Base-by-base conservation (phyloP, 2,888 invertebrate genomes). In the Drosophila suboccidentalis region DNA sequence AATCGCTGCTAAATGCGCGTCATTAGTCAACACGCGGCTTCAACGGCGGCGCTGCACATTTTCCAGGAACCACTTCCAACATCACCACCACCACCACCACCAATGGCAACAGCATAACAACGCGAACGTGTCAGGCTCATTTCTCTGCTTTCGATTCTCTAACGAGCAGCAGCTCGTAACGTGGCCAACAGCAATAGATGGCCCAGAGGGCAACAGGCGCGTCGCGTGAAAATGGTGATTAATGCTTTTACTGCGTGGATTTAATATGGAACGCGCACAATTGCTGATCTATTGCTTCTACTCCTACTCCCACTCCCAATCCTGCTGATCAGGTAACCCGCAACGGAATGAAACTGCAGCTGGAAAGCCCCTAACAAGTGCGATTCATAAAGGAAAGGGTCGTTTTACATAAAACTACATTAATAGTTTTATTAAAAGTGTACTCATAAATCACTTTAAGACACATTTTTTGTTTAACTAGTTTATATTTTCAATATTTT, bases 1-100 rank as follows among this genome's bases (percentile, higher is more conserved):
- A 89, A 89, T 87, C 88, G 87, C 89, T 80, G 80, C 88, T 89
- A 87, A 87, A 87, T 87, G 82, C 82, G 82, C 82, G 87, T 89
- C 86, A 89, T 87, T 87, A 87, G 86, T 89, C 89, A 89, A 89
- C 87, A 85, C 75, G 82, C 80, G 70, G 62, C 54, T 39, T 13
- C 58, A 29, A n/a, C 61, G 26, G 43, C 64, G 60, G 84, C 72
- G 80, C 65, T 75, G 60, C 60, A 73, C 75, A 29, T 75, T 82
- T 87, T 87, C 86, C 87, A 78, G 89, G 86, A 87, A 87, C 60
- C 67, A 71, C 49, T 10, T 22, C 11, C 57, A 71, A 38, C 26
- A 26, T 26, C 26, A 22, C 4, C 22, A 22, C 0, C 26, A 22
- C 4, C 22, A 22, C 0, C 26, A 26, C 5, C 26, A 26, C 26